phyloP scores from a whole-genome alignment of 2,113 vertebrate species.

The Colossoma macropomum region DNA sequence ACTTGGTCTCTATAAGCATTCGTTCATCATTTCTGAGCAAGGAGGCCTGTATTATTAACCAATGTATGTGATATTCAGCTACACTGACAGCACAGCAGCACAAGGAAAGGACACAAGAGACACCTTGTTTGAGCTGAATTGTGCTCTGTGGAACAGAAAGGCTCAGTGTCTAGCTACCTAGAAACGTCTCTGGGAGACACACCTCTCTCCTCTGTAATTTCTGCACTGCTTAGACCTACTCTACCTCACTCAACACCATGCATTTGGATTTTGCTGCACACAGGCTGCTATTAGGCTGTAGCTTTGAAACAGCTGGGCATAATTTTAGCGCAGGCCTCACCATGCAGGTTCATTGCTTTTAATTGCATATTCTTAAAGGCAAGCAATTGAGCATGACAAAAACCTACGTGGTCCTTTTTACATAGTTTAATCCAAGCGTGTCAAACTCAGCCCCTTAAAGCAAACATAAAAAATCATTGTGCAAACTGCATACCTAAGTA shows the following conservation, averaged over 20 bases:
- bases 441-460: neutral
- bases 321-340: neutral
- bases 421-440: neutral
- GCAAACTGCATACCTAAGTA: no score
- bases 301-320: neutral
- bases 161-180: conserved; percentile 21
- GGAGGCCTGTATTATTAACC: neutral
- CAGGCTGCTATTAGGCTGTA: conserved; percentile 13
- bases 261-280: conserved; percentile 1
- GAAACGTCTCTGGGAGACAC: conserved; percentile 14
- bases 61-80: neutral
- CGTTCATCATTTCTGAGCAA: neutral
- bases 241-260: neutral
- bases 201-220: conserved; percentile 49
- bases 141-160: conserved; percentile 27
- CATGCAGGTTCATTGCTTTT: neutral
- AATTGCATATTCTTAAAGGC: neutral
- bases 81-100: neutral
- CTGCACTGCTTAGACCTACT: neutral
- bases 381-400: neutral
- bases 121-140: conserved; percentile 13
- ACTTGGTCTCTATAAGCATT: no score
- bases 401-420: neutral
- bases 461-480: neutral
- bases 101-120: conserved; percentile 17